These are phyloP conservation scores for Eretmochelys imbricata DNA, from an alignment of 2,113 vertebrate genomes.

Conservation along the genomic window DNA sequence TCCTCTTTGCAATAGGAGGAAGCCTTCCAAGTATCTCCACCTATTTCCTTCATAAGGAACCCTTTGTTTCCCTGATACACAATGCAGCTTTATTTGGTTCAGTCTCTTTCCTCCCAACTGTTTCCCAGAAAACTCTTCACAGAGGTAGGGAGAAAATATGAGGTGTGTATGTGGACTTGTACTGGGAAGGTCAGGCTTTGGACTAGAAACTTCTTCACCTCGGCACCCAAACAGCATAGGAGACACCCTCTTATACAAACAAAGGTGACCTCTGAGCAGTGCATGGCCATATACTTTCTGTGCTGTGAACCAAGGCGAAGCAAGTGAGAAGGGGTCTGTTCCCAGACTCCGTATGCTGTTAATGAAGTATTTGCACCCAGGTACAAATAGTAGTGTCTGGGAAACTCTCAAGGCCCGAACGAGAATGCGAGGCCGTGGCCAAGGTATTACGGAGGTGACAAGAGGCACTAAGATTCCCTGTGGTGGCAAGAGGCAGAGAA, in stretches of 20 bases:
- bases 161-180: background rate
- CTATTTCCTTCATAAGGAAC: constrained; percentile 59
- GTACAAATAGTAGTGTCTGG: background rate
- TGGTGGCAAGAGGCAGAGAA: accelerated
- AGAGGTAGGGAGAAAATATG: background rate
- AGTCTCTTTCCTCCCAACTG: background rate
- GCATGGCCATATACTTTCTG: background rate
- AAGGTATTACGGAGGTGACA: accelerated
- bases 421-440: accelerated
- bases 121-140: background rate
- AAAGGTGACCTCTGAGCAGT: background rate
- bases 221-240: accelerated
- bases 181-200: accelerated
- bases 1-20: constrained; percentile 35
- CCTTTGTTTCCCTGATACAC: constrained; percentile 63
- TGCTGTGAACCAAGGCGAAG: background rate
- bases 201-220: background rate
- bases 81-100: constrained; percentile 57
- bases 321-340: background rate
- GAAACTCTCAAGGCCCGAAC: background rate
- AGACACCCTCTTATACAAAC: accelerated
- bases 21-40: constrained; percentile 73
- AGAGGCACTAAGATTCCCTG: accelerated
- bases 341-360: background rate
- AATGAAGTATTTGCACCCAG: accelerated